Base-by-base conservation (phyloP, 1,140 invertebrate genomes). In the Vanessa tameamea region DNA sequence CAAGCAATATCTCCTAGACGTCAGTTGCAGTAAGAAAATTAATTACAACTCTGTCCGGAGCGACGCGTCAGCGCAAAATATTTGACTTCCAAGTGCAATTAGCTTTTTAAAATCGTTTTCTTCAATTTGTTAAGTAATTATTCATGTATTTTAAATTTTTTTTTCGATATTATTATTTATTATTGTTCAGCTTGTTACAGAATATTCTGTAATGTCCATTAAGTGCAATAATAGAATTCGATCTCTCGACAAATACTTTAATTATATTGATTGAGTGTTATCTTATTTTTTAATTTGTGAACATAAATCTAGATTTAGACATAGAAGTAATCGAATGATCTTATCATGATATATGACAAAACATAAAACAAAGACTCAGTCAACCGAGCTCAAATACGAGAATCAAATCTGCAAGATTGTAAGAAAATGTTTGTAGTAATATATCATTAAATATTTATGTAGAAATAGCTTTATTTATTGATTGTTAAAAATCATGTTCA, bases 21-120 rank as follows among this genome's bases (percentile, higher is more conserved):
- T 61, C 57, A 31, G 57, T 31, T 61, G 31, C 57, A 61, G 57
- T 67, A 53, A 53, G 48, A 53, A 67, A 67, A 67, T 67, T 67
- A 67, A 67, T 67, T 67, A 51, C 48, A 26, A 61, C 12, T 37
- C 20, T n/a, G 50, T 51, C 48, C 48, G 65, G 5, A 31, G 65
- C 47, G 47, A 66, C 47, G 47, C 16, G 16, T n/a, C 50, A 31
- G 65, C 23, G 48, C 23, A 37, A 67, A 53, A 67, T 67, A 67
- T 67, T 67, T 67, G 14, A 67, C 50, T 67, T 53, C 47, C 23
- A 47, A 51, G 23, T 67, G 47, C 48, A 67, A 67, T n/a, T 67
- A 67, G 47, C 47, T 31, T 53, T 51, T 67, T 50, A 48, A 66
- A 53, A 53, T 11, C 13, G 65, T 67, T 53, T 15, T 16, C 31